Percentiles rank a stretch among this genome's conserved stretches.
Evolutionary conservation across 2,888 invertebrate genomes (phyloP).

Genomic region (Patella caerulea): DNA sequence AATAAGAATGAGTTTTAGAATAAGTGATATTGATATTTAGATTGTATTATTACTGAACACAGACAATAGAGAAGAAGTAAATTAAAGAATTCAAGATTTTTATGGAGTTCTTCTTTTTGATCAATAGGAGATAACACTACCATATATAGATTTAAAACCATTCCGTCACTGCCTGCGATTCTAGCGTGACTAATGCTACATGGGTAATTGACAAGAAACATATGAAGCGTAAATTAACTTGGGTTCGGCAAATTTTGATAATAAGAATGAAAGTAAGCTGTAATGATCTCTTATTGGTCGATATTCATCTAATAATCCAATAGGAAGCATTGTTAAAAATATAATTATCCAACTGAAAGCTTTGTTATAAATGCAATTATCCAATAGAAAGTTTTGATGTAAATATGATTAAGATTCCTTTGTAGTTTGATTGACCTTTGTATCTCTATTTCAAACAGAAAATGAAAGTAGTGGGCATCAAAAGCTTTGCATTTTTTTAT

Average conservation of each 20-base stretch:
- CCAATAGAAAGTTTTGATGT: background rate
- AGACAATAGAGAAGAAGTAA: too few relatives aligned
- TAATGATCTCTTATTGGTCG: constrained; percentile 5
- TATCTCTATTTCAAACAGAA: too few relatives aligned
- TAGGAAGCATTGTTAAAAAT: background rate
- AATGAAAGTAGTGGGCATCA: too few relatives aligned
- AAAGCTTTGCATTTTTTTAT: too few relatives aligned
- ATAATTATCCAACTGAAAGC: constrained; percentile 1
- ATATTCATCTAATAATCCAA: constrained; percentile 3
- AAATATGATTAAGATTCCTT: too few relatives aligned
- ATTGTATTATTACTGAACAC: too few relatives aligned
- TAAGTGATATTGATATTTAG: too few relatives aligned
- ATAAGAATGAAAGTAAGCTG: background rate
- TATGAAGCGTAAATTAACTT: constrained; percentile 5
- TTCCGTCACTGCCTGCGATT: background rate
- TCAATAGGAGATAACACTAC: too few relatives aligned
- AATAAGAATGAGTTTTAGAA: too few relatives aligned
- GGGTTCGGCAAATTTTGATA: background rate
- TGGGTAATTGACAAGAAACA: constrained; percentile 7
- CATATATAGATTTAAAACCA: constrained; percentile 1
- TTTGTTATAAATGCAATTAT: background rate
- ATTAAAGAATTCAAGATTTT: too few relatives aligned
- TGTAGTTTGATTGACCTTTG: too few relatives aligned
- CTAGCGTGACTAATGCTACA: constrained; percentile 5
- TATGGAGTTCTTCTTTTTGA: too few relatives aligned